Evolutionary conservation across 2,113 vertebrate genomes (phyloP), one percentile per base, ranked within the genome.

Genomic region (Propithecus coquereli): DNA sequence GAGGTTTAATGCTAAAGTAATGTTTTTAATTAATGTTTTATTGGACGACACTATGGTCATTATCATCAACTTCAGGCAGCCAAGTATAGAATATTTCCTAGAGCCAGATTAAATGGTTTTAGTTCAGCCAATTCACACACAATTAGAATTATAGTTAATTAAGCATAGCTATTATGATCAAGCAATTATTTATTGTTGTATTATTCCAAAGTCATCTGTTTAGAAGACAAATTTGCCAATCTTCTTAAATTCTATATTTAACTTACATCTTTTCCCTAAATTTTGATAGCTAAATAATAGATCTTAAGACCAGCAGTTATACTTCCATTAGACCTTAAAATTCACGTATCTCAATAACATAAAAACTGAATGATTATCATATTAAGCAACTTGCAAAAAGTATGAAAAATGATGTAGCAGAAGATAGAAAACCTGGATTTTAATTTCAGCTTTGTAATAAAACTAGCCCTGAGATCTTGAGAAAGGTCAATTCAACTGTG

Each of bases 21-120:
- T 70, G 23, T 66, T 95, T 96, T 95, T 82, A 92, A 96, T 97
- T 96, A 85, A 85, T n/a, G 73, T 92, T 87, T 96, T 88, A 96
- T 84, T 95, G 47, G 81, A 85, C 82, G 45, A 90, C 52, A 63
- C 80, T 65, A 34, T 57, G 37, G 88, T 66, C 71, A 94, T 84
- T 90, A 96, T 77, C 23, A 32, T 77, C 74, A 87, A 73, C 70
- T 92, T 95, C 40, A 94, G 81, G 90, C 50, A 95, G 57, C 61
- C 65, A 96, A 95, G 25, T 65, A 88, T 1, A 90, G n/a, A 87
- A 4, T 94, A 90, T 57, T 96, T 95, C 87, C 87, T 88, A 84
- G 74, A 96, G 90, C 45, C 81, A 95, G 65, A 91, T 85, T 88
- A 96, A 82, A 95, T 91, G 54, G 47, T 87, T 97, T 94, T 87